These are phyloP conservation scores for Hymenopus coronatus DNA, from an alignment of 2,888 invertebrate genomes.

Conservation along the genomic window DNA sequence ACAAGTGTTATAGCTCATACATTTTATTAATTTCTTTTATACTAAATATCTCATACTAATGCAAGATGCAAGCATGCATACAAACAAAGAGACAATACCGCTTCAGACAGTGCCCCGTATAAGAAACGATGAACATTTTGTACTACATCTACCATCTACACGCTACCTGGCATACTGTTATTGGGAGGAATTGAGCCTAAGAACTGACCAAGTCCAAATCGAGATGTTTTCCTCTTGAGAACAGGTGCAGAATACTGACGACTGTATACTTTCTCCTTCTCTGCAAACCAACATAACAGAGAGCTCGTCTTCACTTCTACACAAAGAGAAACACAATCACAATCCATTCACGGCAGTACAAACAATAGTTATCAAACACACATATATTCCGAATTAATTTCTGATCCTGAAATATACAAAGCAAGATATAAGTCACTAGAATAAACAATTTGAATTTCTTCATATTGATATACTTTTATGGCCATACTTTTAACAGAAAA, in stretches of 20 bases:
- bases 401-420: conserved; percentile 15
- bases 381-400: conserved; percentile 21
- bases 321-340: not conserved
- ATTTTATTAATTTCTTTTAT: not conserved
- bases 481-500: not conserved
- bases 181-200: conserved; percentile 57
- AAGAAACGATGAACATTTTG: conserved; percentile 12
- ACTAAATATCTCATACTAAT: not conserved
- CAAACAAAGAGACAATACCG: not conserved
- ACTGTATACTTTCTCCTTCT: conserved; percentile 82
- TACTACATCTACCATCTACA: conserved; percentile 43
- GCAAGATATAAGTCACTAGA: not conserved
- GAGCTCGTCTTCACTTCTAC: not conserved
- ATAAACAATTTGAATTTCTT: not conserved
- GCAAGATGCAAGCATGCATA: not conserved
- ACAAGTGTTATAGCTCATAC: not conserved
- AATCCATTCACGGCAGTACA: not conserved
- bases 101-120: conserved; percentile 1
- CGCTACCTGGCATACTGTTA: conserved; percentile 60
- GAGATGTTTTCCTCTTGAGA: conserved; percentile 86
- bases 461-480: not conserved
- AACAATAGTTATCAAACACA: not conserved
- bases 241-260: conserved; percentile 95
- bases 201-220: conserved; percentile 86
- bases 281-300: conserved; percentile 44